Conservation (phyloP, 2,888 invertebrate species). For the Cheilosia vulpina region DNA sequence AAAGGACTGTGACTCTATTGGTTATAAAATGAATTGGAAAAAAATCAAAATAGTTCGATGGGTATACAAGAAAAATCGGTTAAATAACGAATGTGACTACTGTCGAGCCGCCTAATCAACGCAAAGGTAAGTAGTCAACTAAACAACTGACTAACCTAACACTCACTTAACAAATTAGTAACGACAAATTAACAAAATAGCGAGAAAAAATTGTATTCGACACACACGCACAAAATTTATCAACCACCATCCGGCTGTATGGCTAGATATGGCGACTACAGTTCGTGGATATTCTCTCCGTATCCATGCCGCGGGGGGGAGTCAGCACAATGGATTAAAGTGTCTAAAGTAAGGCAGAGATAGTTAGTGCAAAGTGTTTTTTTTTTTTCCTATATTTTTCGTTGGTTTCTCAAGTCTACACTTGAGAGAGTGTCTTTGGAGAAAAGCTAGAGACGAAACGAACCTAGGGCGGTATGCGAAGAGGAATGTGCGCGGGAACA, state of each 20-base stretch:
- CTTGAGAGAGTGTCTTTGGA: constrained; percentile 34
- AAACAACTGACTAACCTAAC: constrained; percentile 73
- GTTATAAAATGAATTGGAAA: constrained; percentile 41
- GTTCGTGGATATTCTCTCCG: constrained; percentile 56
- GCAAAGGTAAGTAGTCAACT: constrained; percentile 73
- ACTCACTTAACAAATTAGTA: constrained; percentile 75
- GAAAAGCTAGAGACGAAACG: constrained; percentile 37
- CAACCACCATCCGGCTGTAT: constrained; percentile 65
- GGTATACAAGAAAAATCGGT: not conserved
- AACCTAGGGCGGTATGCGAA: constrained; percentile 25
- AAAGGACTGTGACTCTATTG: constrained; percentile 37
- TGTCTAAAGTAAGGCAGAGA: constrained; percentile 49
- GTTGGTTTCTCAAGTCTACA: constrained; percentile 28
- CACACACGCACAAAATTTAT: constrained; percentile 54
- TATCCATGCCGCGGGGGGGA: constrained; percentile 34
- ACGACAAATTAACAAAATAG: constrained; percentile 67
- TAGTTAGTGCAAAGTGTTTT: constrained; percentile 26
- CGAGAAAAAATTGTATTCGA: constrained; percentile 18
- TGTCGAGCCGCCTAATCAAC: constrained; percentile 71
- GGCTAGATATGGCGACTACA: constrained; percentile 65
- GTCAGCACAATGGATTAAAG: constrained; percentile 47
- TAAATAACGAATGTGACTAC: constrained; percentile 33
- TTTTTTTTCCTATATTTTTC: constrained; percentile 2
- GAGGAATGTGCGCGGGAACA: constrained; percentile 48
- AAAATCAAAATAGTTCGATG: not conserved